phyloP scores from a whole-genome alignment of 1,140 invertebrate genomes.

The Hormaphis cornu region DNA sequence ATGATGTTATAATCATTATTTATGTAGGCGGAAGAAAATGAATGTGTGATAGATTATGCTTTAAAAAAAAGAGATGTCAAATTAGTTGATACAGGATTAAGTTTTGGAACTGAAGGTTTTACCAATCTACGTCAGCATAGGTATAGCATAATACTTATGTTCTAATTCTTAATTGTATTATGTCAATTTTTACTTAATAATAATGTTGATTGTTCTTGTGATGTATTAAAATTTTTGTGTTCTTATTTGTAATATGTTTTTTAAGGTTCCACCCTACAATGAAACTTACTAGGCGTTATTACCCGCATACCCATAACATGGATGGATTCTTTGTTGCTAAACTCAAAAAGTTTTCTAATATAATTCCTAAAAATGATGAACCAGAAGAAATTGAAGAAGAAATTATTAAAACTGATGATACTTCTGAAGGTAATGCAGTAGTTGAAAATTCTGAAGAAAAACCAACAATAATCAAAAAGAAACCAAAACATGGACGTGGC shows the following conservation, averaged over 20 bases:
- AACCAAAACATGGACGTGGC: conserved; percentile 12
- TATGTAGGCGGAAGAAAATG: conserved; percentile 87
- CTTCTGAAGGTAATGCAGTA: background rate
- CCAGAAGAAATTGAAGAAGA: conserved; percentile 22
- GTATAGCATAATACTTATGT: conserved; percentile 43
- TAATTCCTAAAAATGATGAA: conserved; percentile 35
- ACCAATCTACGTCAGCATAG: conserved; percentile 75
- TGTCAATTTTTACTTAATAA: no score
- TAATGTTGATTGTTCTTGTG: background rate
- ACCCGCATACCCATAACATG: conserved; percentile 97
- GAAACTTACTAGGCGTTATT: conserved; percentile 82
- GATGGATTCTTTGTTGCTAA: conserved; percentile 99
- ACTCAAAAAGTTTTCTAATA: conserved; percentile 89
- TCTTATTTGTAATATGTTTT: background rate
- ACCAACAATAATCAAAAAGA: background rate
- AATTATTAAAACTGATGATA: background rate
- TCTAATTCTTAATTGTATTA: no score
- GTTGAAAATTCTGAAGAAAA: background rate
- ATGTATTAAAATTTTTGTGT: background rate
- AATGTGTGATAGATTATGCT: conserved; percentile 93
- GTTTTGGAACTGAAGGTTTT: conserved; percentile 94
- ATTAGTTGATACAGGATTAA: conserved; percentile 82
- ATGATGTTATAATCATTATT: background rate
- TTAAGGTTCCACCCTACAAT: conserved; percentile 84
- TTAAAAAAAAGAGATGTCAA: conserved; percentile 90